Evolutionary conservation across 2,113 vertebrate species (phyloP), one percentile per base, ranked within the genome.

Genomic region (Esox niger): DNA sequence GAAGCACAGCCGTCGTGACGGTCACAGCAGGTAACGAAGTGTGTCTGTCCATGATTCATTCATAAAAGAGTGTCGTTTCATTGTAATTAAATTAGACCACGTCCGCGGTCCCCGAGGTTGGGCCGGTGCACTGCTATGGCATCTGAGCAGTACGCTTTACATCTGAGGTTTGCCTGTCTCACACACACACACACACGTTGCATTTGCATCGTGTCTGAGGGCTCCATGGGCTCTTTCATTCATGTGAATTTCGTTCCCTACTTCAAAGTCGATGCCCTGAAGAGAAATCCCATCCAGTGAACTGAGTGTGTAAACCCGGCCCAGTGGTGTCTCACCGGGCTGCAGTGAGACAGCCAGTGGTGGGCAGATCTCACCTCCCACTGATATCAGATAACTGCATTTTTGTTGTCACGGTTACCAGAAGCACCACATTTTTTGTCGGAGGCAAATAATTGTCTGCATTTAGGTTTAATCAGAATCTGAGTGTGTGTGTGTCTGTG

Each of bases 1-100:
- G n/a, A 77, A 61, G 71, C 21, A 58, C 75, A 77, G 49, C 79
- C 70, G 33, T 85, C 83, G 69, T 47, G 76, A 49, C 84, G 81
- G 83, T 84, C 84, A 77, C 25, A 46, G 21, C 55, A 70, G 74
- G 30, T 66, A n/a, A 54, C 66, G 58, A 73, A 25, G 49, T 17
- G 11, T 4, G 10, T n/a, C n/a, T n/a, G n/a, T n/a, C n/a, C 7
- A 78, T 73, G 72, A 82, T 84, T 86, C 79, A 86, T 85, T 88
- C 81, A 84, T 69, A 82, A 80, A 87, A 70, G 70, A 55, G 62
- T 74, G 68, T 84, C 82, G 83, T 86, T 85, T 86, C 84, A 87
- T 68, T 84, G 73, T 35, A 83, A 84, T 79, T 81, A 59, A 80
- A 81, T 79, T 70, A 61, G n/a, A n/a, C n/a, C 62, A 55, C 55